Evolutionary conservation across 2,797 vertebrate species (phyloP).

Genomic region (Pogoniulus pusillus): DNA sequence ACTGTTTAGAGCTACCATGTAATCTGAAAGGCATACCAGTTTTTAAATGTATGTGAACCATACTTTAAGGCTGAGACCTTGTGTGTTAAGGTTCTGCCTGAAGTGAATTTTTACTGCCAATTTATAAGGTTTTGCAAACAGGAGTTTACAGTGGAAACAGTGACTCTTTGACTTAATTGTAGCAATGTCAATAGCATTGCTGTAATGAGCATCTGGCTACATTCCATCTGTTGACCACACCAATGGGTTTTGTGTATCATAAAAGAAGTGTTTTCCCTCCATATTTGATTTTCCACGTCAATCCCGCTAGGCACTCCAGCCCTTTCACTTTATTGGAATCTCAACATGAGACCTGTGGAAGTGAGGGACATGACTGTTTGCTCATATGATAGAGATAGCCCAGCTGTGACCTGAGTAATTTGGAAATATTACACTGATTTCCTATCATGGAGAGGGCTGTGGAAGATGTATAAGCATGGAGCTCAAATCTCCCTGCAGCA

Average conservation of each 20-base stretch:
- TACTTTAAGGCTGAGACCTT: slow-evolving; percentile 59
- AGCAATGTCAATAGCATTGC: slow-evolving; percentile 68
- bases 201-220: slow-evolving; percentile 71
- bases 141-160: slow-evolving; percentile 73
- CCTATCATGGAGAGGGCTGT: fast-evolving
- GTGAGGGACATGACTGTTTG: background rate
- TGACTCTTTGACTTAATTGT: slow-evolving; percentile 71
- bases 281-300: slow-evolving; percentile 67
- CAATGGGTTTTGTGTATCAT: slow-evolving; percentile 64
- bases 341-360: background rate
- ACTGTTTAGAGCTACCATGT: slow-evolving; percentile 55
- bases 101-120: slow-evolving; percentile 66
- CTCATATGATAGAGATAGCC: background rate
- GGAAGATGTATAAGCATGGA: background rate
- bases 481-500: background rate
- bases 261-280: slow-evolving; percentile 59
- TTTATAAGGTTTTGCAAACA: slow-evolving; percentile 70
- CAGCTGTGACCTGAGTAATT: background rate
- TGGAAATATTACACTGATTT: background rate
- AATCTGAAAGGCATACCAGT: slow-evolving; percentile 47
- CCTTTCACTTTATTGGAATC: slow-evolving; percentile 26
- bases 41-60: slow-evolving; percentile 58
- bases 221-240: slow-evolving; percentile 71
- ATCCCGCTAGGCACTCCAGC: background rate
- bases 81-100: slow-evolving; percentile 59